These are phyloP conservation scores for Drosophila dives DNA, from an alignment of 2,888 invertebrate genomes.

Conservation along the genomic window DNA sequence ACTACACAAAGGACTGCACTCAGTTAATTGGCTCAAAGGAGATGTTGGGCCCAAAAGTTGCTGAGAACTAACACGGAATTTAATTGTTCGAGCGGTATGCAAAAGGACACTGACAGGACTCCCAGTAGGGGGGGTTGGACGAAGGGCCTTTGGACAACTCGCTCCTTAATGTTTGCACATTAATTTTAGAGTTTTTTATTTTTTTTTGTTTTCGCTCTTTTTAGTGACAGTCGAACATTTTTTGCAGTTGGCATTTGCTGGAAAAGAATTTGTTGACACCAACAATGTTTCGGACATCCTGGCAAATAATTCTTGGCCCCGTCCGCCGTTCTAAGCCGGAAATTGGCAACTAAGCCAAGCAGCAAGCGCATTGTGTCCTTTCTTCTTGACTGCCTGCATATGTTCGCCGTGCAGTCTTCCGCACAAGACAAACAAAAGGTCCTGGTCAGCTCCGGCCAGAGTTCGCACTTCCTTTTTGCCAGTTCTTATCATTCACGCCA, in stretches of 20 bases:
- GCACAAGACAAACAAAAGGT: conserved; percentile 56
- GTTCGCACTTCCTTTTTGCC: conserved; percentile 63
- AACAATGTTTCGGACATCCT: conserved; percentile 83
- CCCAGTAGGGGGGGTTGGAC: background rate
- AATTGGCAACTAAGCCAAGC: conserved; percentile 79
- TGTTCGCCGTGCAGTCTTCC: conserved; percentile 52
- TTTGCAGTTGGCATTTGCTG: conserved; percentile 67
- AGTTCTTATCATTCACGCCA: conserved; percentile 69
- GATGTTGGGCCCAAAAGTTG: conserved; percentile 36
- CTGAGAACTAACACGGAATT: conserved; percentile 68
- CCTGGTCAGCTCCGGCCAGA: conserved; percentile 68
- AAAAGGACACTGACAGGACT: conserved; percentile 35
- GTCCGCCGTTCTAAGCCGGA: conserved; percentile 51
- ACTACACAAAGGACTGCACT: conserved; percentile 58
- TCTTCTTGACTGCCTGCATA: conserved; percentile 82
- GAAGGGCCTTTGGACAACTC: conserved; percentile 14
- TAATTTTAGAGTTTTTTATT: conserved; percentile 57
- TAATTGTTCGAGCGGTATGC: conserved; percentile 69
- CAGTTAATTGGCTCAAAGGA: conserved; percentile 72
- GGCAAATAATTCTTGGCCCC: conserved; percentile 71
- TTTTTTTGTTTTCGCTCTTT: conserved; percentile 14
- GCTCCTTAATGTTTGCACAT: conserved; percentile 62
- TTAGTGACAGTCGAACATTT: conserved; percentile 52
- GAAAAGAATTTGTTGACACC: conserved; percentile 82
- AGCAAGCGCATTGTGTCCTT: conserved; percentile 75